A percentile compares a stretch with the other conserved stretches of the same genome.
These are phyloP conservation scores for Julus scandinavius DNA, from an alignment of 2,888 invertebrate species.

Conservation along the genomic window DNA sequence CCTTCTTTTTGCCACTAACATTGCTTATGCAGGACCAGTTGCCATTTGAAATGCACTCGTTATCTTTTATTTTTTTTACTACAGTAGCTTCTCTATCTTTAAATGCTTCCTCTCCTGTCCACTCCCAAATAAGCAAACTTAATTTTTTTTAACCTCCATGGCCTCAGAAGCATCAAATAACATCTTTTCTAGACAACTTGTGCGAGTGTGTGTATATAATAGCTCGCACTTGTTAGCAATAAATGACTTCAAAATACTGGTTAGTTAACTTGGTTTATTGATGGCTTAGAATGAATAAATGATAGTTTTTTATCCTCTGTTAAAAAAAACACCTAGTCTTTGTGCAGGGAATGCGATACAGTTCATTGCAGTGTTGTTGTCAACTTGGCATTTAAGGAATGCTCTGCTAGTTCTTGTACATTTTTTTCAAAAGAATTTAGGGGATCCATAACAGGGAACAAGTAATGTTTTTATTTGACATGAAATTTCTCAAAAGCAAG, in stretches of 20 bases:
- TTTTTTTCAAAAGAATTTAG: background rate
- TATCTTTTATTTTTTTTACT: conserved; percentile 17
- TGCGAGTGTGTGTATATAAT: conserved; percentile 17
- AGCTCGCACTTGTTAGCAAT: conserved; percentile 46
- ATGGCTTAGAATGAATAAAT: conserved; percentile 22
- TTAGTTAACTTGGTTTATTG: conserved; percentile 44
- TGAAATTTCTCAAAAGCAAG: background rate
- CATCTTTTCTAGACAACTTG: conserved; percentile 18
- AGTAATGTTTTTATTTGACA: background rate
- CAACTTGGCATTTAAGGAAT: conserved; percentile 25
- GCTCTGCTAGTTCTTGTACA: background rate
- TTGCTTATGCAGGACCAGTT: background rate
- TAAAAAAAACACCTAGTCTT: background rate
- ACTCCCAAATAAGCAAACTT: background rate
- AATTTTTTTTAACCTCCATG: conserved; percentile 27
- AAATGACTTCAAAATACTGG: conserved; percentile 45
- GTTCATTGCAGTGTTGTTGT: conserved; percentile 4
- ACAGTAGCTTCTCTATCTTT: conserved; percentile 38
- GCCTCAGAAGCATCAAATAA: conserved; percentile 25
- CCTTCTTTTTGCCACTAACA: background rate
- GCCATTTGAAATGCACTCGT: conserved; percentile 31
- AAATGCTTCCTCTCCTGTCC: background rate
- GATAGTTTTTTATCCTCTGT: background rate
- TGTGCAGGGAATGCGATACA: conserved; percentile 14
- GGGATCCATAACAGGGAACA: background rate